Evolutionary conservation across 1,140 invertebrate species (phyloP).

Genomic region (Eumaeus atala): DNA sequence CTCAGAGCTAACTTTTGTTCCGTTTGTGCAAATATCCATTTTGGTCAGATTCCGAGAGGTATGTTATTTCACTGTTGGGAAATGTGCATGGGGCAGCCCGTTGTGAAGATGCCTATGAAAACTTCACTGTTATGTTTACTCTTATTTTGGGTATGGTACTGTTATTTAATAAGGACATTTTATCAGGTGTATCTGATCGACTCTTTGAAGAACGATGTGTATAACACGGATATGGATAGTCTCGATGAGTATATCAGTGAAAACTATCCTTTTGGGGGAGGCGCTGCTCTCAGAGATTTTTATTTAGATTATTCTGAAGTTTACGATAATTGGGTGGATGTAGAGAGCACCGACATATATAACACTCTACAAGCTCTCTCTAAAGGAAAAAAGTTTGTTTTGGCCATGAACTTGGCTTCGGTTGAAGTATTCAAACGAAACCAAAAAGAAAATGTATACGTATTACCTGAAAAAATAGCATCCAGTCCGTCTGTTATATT

Average conservation of each 20-base stretch:
- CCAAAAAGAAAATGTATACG: constrained; percentile 32
- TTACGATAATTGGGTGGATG: constrained; percentile 39
- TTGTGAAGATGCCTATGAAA: constrained; percentile 36
- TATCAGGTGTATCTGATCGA: constrained; percentile 55
- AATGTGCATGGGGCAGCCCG: constrained; percentile 48
- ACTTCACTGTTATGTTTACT: constrained; percentile 29
- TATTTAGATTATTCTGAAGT: constrained; percentile 40
- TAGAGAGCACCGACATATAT: constrained; percentile 35
- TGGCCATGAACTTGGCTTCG: constrained; percentile 44
- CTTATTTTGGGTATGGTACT: constrained; percentile 51
- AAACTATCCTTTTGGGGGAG: constrained; percentile 46
- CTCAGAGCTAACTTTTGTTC: constrained; percentile 23
- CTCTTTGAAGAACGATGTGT: constrained; percentile 42
- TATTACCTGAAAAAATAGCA: constrained; percentile 37
- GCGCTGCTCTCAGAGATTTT: constrained; percentile 45
- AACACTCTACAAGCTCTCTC: constrained; percentile 32
- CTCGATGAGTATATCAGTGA: constrained; percentile 43
- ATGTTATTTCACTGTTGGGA: constrained; percentile 49
- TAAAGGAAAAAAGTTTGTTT: constrained; percentile 43
- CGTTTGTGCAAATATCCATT: constrained; percentile 5
- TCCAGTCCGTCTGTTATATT: constrained; percentile 42
- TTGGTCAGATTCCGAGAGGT: constrained; percentile 19
- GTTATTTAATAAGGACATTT: constrained; percentile 50
- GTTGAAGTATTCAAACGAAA: constrained; percentile 30
- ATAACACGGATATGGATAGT: constrained; percentile 32